Percentiles rank a stretch among this genome's conserved stretches.
Evolutionary conservation across 92 coral and sea anemone species (phyloP).

Genomic region (Epizoanthus rinbou): DNA sequence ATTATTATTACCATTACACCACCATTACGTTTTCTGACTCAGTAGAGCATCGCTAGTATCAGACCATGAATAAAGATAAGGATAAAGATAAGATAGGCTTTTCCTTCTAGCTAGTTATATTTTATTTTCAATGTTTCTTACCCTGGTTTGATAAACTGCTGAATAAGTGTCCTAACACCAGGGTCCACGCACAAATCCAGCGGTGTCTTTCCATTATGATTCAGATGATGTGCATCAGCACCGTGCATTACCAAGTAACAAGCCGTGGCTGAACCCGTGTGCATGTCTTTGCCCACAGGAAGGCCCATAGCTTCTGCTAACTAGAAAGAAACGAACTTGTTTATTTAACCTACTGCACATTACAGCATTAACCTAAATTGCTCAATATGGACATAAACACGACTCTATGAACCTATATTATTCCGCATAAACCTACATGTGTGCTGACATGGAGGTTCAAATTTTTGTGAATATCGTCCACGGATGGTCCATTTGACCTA

Average conservation of each 20-base stretch:
- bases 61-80: no score
- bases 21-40: no score
- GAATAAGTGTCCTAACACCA: conserved; percentile 31
- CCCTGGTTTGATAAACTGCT: conserved; percentile 30
- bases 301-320: conserved; percentile 11
- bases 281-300: not conserved
- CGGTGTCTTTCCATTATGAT: conserved; percentile 78
- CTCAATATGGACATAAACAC: not conserved
- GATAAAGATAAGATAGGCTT: no score
- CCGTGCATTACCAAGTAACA: conserved; percentile 72
- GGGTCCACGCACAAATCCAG: conserved; percentile 67
- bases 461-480: no score
- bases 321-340: not conserved
- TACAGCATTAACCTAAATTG: no score
- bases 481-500: no score
- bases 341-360: no score
- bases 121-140: conserved; percentile 1
- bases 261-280: conserved; percentile 63
- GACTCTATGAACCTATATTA: no score
- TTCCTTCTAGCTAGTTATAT: not conserved
- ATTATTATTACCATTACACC: no score
- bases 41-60: no score
- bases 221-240: conserved; percentile 61
- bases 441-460: no score
- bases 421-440: no score